Evolutionary conservation across 1,140 invertebrate genomes (phyloP), one percentile per base, ranked within the genome.

Genomic region (Zaprionus gabonicus): DNA sequence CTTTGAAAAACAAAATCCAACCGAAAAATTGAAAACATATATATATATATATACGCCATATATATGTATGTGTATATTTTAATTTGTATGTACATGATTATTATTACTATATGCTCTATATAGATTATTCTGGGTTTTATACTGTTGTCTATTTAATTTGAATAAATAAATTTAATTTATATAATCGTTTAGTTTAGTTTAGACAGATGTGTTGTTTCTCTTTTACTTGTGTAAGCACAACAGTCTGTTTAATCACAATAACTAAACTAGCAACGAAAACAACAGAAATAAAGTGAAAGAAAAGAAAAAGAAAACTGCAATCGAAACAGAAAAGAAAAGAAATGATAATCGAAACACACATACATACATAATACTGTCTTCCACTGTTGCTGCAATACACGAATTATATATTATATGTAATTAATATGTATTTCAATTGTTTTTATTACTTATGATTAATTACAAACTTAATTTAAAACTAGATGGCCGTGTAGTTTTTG

Each of bases 301-400:
- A 34, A 23, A 23, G 23, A 23, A 23, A 73, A 64, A 73, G 58
- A 73, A 71, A 71, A 56, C 76, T 59, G 70, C 70, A 72, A 68
- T 74, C 60, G 28, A 63, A 73, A 68, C 51, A 57, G 34, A 44
- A 71, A 44, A n/a, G 56, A 65, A 44, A 44, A 44, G 15, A 44
- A 51, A 23, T 64, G 28, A 41, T 53, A 46, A 38, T 38, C 36
- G 12, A 13, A 12, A 38, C 12, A 38, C 36, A 38, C 36, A 36
- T 10, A 36, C 34, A 38, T 38, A 68, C 64, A 85, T 58, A 80
- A 79, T 31, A 31, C 73, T 86, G 90, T 91, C 90, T 91, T 91
- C 90, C 90, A 91, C 82, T 91, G 86, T 82, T 91, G 90, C 90
- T 91, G 90, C 90, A 91, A 91, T 91, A 88, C 81, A 78, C 75